Percentiles rank a stretch among this genome's conserved stretches.
Evolutionary conservation across 2,888 invertebrate species (phyloP).

Genomic region (Tachystola acroxantha): DNA sequence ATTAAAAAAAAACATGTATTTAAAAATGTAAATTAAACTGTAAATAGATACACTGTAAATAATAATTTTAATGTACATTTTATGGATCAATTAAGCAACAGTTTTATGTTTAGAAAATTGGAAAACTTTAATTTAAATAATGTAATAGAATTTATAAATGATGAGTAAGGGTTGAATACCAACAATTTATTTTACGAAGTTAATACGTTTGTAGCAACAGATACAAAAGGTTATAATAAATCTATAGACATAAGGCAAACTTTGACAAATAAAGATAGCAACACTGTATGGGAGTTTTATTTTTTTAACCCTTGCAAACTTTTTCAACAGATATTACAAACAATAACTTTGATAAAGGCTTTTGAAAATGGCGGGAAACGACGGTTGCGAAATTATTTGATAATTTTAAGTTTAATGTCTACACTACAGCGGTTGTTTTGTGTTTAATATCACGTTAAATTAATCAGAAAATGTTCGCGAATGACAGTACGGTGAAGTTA

Average conservation of each 20-base stretch:
- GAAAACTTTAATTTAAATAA: conserved; percentile 12
- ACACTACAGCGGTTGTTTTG: too few species aligned
- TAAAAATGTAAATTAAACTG: conserved; percentile 14
- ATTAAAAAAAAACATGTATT: conserved; percentile 13
- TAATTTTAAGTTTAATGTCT: too few species aligned
- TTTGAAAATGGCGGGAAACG: too few species aligned
- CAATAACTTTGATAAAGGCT: too few species aligned
- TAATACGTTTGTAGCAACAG: conserved; percentile 26
- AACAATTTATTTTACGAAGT: conserved; percentile 22
- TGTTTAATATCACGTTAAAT: too few species aligned
- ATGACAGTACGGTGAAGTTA: too few species aligned
- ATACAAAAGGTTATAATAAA: conserved; percentile 23
- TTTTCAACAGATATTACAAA: too few species aligned
- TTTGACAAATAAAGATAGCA: conserved; percentile 76
- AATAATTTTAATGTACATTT: conserved; percentile 23
- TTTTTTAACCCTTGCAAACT: conserved; percentile 16
- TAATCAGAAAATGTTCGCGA: too few species aligned
- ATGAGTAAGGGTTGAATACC: conserved; percentile 13
- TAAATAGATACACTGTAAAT: conserved; percentile 23
- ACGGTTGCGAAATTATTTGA: too few species aligned
- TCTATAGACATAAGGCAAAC: conserved; percentile 50
- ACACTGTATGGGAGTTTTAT: conserved; percentile 32
- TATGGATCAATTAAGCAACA: conserved; percentile 15
- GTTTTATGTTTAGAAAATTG: conserved; percentile 8
- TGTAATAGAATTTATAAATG: conserved; percentile 19